Evolutionary conservation across 2,888 invertebrate genomes (phyloP), one percentile per base, ranked within the genome.

Genomic region (Brachycybe producta): DNA sequence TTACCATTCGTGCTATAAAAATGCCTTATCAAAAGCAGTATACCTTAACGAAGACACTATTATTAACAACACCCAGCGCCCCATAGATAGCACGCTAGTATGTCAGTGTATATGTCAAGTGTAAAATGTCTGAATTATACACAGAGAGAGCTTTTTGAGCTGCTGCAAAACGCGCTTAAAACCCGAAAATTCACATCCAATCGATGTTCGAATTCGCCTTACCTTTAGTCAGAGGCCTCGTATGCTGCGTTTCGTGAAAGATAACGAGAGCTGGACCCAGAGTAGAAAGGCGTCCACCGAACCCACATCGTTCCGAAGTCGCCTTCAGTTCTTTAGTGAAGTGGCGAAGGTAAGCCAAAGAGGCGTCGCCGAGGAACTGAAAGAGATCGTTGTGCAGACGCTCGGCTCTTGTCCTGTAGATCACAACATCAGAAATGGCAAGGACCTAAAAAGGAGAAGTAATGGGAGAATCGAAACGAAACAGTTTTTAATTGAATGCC

Each of bases 391-490:
- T 75, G 61, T 81, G 81, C 34, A 85, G 65, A 44, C 83, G 72
- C 61, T 84, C 84, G 1, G 83, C 78, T 51, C 80, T 72, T 8
- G 84, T 83, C 50, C 82, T 72, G 64, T 81, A 85, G 42, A 86
- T 76, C 1, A 84, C 77, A 55, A 86, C 74, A 66, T 86, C 85
- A 2, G 84, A 84, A 45, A 85, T 75, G 4, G 84, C 84, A n/a
- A 86, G 69, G 45, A 85, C 76, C 73, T 74, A 51, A n/a, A 56
- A 61, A 50, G 52, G 42, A 53, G 28, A 24, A 15, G n/a, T 13
- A 42, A 38, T 26, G 26, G 28, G 30, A 30, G 21, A 24, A 23
- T n/a, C n/a, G n/a, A n/a, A n/a, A n/a, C n/a, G n/a, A 23, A 23
- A 13, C 17, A 36, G 30, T 30, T 39, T n/a, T 40, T 40, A 3